Evolutionary conservation across 2,113 vertebrate genomes (phyloP).

Genomic region (Catharus bicknelli): DNA sequence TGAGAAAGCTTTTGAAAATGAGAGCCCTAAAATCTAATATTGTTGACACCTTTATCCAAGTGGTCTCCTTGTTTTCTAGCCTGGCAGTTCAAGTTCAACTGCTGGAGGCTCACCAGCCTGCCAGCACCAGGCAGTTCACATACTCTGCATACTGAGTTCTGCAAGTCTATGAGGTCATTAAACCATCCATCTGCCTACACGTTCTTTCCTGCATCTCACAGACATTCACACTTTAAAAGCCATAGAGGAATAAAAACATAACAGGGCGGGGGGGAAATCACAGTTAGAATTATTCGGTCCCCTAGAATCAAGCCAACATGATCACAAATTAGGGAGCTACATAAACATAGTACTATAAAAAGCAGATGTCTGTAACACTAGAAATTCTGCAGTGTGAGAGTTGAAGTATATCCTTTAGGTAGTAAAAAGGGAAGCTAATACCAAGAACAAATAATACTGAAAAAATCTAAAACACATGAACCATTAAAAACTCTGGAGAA

Average conservation of each 20-base stretch:
- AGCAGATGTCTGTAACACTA: rapidly evolving
- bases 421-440: neutral
- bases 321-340: neutral
- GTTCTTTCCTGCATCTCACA: neutral
- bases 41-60: neutral
- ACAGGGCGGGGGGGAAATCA: rapidly evolving
- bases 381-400: neutral
- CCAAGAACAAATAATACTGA: neutral
- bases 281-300: neutral
- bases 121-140: neutral
- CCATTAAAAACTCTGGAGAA: neutral
- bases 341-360: neutral
- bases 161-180: neutral
- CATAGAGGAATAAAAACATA: neutral
- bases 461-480: neutral
- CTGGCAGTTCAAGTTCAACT: neutral
- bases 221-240: neutral
- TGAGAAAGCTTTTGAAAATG: neutral
- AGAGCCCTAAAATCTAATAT: neutral
- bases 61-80: neutral
- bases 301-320: neutral
- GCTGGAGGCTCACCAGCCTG: neutral
- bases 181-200: neutral
- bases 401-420: neutral
- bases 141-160: neutral